These are phyloP conservation scores for Sabatieria punctata DNA, from an alignment of 2,888 invertebrate species.

Conservation along the genomic window DNA sequence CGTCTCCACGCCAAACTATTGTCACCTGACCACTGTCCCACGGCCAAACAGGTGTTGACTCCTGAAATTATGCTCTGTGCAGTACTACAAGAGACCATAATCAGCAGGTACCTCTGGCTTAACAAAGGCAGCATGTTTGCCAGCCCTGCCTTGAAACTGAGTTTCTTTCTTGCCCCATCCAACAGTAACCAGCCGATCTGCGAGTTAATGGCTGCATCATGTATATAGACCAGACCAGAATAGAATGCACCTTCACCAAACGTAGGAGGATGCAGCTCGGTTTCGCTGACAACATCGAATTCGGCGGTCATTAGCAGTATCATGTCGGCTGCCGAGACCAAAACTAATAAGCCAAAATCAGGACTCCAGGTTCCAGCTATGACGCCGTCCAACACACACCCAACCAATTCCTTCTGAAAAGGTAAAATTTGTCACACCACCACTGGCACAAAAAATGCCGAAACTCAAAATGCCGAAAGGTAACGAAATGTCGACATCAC, in stretches of 20 bases:
- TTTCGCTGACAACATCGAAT: conserved; percentile 49
- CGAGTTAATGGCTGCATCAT: conserved; percentile 12
- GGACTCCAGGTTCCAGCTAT: conserved; percentile 48
- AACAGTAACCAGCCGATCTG: conserved; percentile 55
- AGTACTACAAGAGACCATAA: too few species aligned
- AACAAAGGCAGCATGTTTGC: conserved; percentile 53
- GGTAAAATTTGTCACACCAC: too few species aligned
- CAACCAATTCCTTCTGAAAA: too few species aligned
- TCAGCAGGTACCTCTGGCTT: conserved; percentile 30
- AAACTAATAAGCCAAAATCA: conserved; percentile 53
- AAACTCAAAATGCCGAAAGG: too few species aligned
- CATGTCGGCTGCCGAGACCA: conserved; percentile 42
- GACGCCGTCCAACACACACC: too few species aligned
- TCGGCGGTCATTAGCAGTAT: conserved; percentile 43
- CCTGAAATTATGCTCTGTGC: conserved; percentile 13
- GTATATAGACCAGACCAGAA: too few species aligned
- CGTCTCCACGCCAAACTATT: conserved; percentile 74
- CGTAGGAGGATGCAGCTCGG: conserved; percentile 42
- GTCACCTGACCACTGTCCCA: conserved; percentile 39
- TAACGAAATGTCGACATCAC: too few species aligned
- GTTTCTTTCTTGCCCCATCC: conserved; percentile 94
- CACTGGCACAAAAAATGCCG: too few species aligned
- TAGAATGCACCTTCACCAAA: conserved; percentile 46
- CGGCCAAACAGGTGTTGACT: conserved; percentile 16
- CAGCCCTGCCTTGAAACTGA: conserved; percentile 80